phyloP scores from a whole-genome alignment of 2,888 invertebrate species.

The Agriopis leucophaearia region DNA sequence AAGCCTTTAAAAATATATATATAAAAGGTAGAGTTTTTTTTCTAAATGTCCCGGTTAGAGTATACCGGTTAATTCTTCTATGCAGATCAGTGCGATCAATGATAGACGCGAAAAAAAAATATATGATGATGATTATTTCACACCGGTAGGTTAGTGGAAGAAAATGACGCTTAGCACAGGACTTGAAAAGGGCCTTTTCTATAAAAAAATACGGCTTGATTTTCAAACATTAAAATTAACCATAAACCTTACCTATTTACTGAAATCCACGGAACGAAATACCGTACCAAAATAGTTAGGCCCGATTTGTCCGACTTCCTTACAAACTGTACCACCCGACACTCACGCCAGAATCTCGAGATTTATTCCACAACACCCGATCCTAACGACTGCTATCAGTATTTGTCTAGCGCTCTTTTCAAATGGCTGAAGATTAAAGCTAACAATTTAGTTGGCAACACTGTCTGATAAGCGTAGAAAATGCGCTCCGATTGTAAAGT shows the following conservation, averaged over 20 bases:
- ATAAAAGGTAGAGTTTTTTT: too few species aligned
- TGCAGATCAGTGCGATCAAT: too few species aligned
- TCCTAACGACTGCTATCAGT: conserved; percentile 53
- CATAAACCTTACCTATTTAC: neutral
- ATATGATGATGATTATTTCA: too few species aligned
- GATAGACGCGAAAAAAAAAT: too few species aligned
- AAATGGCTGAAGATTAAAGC: conserved; percentile 34
- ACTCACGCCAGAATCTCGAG: conserved; percentile 41
- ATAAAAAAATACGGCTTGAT: too few species aligned
- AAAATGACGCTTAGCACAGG: too few species aligned
- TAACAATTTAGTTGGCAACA: conserved; percentile 32
- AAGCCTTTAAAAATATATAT: too few species aligned
- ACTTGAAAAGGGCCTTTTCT: too few species aligned
- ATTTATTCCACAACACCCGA: conserved; percentile 50
- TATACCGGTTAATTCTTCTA: too few species aligned
- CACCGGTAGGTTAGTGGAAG: too few species aligned
- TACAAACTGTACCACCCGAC: conserved; percentile 26
- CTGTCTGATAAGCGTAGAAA: conserved; percentile 26
- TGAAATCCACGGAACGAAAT: neutral
- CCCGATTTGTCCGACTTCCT: neutral
- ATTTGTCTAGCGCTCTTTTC: conserved; percentile 44
- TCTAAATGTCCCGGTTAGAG: too few species aligned
- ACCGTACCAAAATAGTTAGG: neutral
- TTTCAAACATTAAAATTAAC: too few species aligned
- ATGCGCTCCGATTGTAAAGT: conserved; percentile 26